Base-by-base conservation (phyloP, 2,888 invertebrate species). In the Spodoptera littoralis region DNA sequence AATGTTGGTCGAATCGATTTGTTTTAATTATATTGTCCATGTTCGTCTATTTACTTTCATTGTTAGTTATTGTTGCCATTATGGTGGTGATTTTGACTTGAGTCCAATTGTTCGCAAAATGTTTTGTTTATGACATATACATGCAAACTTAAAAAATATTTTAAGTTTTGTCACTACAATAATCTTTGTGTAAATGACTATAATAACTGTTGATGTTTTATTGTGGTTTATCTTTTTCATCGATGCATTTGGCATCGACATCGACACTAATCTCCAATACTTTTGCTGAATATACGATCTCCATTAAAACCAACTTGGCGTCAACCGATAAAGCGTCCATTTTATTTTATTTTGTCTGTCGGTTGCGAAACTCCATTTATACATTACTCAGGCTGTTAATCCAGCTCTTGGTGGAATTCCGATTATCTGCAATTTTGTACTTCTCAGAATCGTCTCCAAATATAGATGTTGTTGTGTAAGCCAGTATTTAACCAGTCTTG, bases 381-480 rank as follows among this genome's bases (percentile, higher is more conserved):
- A 18, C 51, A 53, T 79, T 64, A 62, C 60, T 73, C 70, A 62
- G 44, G 47, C 49, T 18, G 53, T 56, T 70, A 69, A 74, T 60
- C 59, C 50, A 45, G 44, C 13, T 47, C 27, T 62, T 46, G 55
- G 72, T 64, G 43, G 63, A 60, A 73, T 76, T 58, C 52, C 56
- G 63, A 62, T 76, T 69, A 69, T 51, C 56, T 67, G 2, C 52
- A 60, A 60, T 56, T 49, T 69, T 46, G 45, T 49, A 44, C 64
- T 69, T 65, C 74, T 59, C 59, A 65, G 77, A 71, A 79, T 55
- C 66, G 57, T 63, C 51, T 57, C 73, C 50, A 48, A 69, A 70
- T 77, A 69, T 58, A 70, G 50, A 72, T 55, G 60, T 58, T 57
- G 60, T 60, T 65, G 48, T 73, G 30, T 51, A 60, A 52, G 47